Conservation (phyloP, 2,797 vertebrate genomes). For the Acanthis flammea region DNA sequence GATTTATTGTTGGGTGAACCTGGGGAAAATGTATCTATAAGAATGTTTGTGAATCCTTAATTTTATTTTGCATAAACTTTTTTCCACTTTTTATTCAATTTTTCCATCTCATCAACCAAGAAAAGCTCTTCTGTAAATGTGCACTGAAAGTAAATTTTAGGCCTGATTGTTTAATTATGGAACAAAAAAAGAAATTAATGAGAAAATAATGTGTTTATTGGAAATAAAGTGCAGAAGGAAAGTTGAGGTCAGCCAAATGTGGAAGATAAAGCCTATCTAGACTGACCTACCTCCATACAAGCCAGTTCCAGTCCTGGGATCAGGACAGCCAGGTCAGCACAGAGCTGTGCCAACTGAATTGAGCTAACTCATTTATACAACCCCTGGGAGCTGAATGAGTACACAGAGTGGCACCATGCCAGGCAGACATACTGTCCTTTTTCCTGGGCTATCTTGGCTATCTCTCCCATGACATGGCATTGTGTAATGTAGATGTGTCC, state of each 20-base stretch:
- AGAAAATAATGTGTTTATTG: background rate
- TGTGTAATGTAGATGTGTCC: conserved; percentile 6
- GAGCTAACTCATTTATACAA: conserved; percentile 30
- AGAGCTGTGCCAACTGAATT: background rate
- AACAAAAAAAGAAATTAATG: background rate
- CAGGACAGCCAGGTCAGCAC: conserved; percentile 23
- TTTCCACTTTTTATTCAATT: background rate
- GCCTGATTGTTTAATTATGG: background rate
- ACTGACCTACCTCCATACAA: background rate
- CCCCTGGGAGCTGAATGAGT: background rate
- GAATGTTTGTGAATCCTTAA: background rate
- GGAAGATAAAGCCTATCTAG: background rate
- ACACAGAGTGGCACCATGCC: background rate
- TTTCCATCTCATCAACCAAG: background rate
- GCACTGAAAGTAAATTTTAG: background rate
- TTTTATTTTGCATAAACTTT: background rate
- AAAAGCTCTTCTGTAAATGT: background rate
- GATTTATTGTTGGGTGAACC: background rate
- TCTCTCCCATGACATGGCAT: background rate
- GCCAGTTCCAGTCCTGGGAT: background rate
- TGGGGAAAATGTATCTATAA: background rate
- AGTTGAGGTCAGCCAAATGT: background rate
- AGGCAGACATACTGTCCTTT: conserved; percentile 31
- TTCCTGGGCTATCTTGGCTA: conserved; percentile 33
- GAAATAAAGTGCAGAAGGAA: background rate